phyloP scores from a whole-genome alignment of 2,888 invertebrate species.

The Morinoia aosen region DNA sequence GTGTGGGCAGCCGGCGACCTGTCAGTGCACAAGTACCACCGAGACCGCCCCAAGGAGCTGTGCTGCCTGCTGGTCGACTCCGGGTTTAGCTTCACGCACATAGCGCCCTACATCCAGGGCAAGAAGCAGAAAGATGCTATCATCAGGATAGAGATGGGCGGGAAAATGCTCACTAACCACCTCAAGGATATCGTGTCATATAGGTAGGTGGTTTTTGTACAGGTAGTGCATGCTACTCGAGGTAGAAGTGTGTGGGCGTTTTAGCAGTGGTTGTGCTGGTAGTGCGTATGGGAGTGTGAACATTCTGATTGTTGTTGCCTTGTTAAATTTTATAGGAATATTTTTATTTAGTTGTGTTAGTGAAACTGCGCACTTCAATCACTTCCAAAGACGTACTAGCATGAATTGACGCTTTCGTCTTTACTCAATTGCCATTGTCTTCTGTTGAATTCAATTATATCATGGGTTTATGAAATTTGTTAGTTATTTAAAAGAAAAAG shows the following conservation, averaged over 20 bases:
- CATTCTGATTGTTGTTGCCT: neutral
- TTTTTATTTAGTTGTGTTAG: neutral
- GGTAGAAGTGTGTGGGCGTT: no score
- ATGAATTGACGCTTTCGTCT: neutral
- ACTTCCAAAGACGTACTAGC: neutral
- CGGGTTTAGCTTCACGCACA: conserved; percentile 95
- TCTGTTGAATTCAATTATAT: neutral
- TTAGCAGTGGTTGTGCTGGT: no score
- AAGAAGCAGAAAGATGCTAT: conserved; percentile 81
- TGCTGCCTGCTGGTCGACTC: conserved; percentile 90
- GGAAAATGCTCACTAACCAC: conserved; percentile 96
- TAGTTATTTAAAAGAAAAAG: no score
- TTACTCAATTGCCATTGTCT: neutral
- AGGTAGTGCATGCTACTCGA: neutral
- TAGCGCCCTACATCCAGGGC: conserved; percentile 90
- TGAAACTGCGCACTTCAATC: neutral
- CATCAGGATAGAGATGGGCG: conserved; percentile 92
- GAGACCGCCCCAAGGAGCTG: conserved; percentile 73
- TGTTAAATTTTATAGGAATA: neutral
- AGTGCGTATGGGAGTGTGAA: no score
- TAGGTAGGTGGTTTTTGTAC: conserved; percentile 71
- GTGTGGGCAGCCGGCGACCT: conserved; percentile 57
- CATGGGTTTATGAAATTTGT: no score
- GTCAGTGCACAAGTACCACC: conserved; percentile 65
- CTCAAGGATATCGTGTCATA: conserved; percentile 98